phyloP scores from a whole-genome alignment of 2,888 invertebrate genomes.

The Heliconius cydno region DNA sequence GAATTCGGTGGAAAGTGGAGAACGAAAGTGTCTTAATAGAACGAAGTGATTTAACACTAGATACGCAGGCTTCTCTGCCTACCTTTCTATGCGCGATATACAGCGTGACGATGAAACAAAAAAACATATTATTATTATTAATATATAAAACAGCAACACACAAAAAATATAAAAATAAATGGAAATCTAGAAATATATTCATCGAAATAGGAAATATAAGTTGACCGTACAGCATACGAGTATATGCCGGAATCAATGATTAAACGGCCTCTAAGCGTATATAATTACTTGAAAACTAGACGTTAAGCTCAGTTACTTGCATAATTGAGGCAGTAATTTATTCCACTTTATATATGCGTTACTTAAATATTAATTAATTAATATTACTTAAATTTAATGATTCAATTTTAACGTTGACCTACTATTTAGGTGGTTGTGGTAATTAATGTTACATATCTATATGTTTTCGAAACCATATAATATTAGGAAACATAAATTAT shows the following conservation, averaged over 20 bases:
- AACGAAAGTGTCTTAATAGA: too few species aligned
- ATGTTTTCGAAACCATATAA: background rate
- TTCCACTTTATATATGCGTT: slow-evolving; percentile 11
- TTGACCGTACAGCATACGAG: slow-evolving; percentile 2
- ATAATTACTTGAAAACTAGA: slow-evolving; percentile 26
- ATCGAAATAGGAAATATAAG: slow-evolving; percentile 23
- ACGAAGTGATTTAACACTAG: too few species aligned
- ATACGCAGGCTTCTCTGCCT: too few species aligned
- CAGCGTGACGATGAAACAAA: too few species aligned
- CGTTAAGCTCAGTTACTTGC: too few species aligned
- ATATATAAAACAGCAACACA: background rate
- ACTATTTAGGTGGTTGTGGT: background rate
- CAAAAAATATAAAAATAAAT: slow-evolving; percentile 4
- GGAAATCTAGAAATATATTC: slow-evolving; percentile 4
- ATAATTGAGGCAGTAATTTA: slow-evolving; percentile 22
- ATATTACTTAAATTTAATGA: slow-evolving; percentile 9
- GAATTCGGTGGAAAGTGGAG: too few species aligned
- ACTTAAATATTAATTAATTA: background rate
- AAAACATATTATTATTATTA: background rate
- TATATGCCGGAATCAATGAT: slow-evolving; percentile 12
- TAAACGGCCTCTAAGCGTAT: slow-evolving; percentile 24
- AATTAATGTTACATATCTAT: background rate
- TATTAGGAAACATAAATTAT: background rate
- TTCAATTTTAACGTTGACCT: slow-evolving; percentile 5
- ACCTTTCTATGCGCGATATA: too few species aligned